Evolutionary conservation across 2,113 vertebrate species (phyloP), one percentile per base, ranked within the genome.

Genomic region (Peromyscus maniculatus): DNA sequence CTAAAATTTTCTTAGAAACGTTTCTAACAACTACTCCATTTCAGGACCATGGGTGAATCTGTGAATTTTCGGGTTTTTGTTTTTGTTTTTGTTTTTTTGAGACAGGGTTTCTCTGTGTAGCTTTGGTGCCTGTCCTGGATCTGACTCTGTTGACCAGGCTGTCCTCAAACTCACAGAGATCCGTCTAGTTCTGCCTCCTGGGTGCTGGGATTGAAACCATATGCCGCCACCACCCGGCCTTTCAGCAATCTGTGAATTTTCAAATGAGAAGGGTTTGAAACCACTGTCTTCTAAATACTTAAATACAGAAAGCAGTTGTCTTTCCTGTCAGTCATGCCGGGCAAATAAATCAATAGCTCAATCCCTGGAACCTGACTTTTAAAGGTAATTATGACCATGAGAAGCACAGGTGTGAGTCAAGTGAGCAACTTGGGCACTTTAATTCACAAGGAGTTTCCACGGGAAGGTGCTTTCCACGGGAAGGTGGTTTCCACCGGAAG

Each of bases 391-490:
- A 28, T 46, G 22, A 94, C 33, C 24, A 94, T 91, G 71, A 36
- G 91, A 84, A 96, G 97, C 49, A 21, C 33, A 16, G 11, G 39
- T 74, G 74, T 97, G 96, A 96, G 82, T 96, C 57, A 96, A 96
- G 24, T 17, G 9, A 93, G 46, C 66, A 79, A 36, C 15, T 93
- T 67, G 94, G 39, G 66, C 13, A 64, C 12, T 92, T 80, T 52
- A 83, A 49, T 87, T 91, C 5, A 43, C 64, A 91, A 94, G 67
- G n/a, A 31, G 43, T 28, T 86, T 71, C 49, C 52, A 69, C 0
- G 13, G 43, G 94, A 95, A 92, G 64, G 11, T 24, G 72, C 52
- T 87, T 87, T 87, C 49, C 52, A 69, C 0, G n/a, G 43, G 94
- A 95, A 92, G 64, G 11, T 24, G 72, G 59, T 87, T 87, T 87